Conservation (phyloP, 2,888 invertebrate genomes). For the Dichetophora obliterata region DNA sequence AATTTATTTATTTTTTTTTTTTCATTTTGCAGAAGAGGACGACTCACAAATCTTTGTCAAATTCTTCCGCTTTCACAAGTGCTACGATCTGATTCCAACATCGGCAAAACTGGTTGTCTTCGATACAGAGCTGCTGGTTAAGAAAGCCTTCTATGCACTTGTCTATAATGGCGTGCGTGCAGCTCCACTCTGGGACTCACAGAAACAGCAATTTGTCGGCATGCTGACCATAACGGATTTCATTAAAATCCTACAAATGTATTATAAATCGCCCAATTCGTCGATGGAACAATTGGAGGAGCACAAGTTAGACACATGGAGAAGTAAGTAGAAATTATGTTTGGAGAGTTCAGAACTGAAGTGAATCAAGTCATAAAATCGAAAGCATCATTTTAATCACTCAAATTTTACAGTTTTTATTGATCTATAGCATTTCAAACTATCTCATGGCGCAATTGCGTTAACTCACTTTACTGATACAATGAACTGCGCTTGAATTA, state of each 20-base stretch:
- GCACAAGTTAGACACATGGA: constrained; percentile 96
- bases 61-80: constrained; percentile 99
- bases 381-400: too few species aligned
- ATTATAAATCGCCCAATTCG: constrained; percentile 93
- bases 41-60: constrained; percentile 98
- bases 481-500: too few species aligned
- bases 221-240: constrained; percentile 99
- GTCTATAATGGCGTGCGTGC: constrained; percentile 99
- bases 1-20: not conserved
- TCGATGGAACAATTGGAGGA: constrained; percentile 97
- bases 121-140: constrained; percentile 97
- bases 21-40: constrained; percentile 85
- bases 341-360: too few species aligned
- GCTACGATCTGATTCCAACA: constrained; percentile 99
- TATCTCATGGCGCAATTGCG: too few species aligned
- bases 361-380: too few species aligned
- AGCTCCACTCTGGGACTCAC: constrained; percentile 97
- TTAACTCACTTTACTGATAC: too few species aligned
- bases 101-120: constrained; percentile 99
- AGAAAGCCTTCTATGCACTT: constrained; percentile 99
- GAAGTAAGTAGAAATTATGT: constrained; percentile 74
- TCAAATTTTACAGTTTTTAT: too few species aligned
- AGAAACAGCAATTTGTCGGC: constrained; percentile 92
- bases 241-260: constrained; percentile 97
- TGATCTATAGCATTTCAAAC: too few species aligned